phyloP scores from a whole-genome alignment of 2,113 vertebrate species.

The Clinocottus analis region DNA sequence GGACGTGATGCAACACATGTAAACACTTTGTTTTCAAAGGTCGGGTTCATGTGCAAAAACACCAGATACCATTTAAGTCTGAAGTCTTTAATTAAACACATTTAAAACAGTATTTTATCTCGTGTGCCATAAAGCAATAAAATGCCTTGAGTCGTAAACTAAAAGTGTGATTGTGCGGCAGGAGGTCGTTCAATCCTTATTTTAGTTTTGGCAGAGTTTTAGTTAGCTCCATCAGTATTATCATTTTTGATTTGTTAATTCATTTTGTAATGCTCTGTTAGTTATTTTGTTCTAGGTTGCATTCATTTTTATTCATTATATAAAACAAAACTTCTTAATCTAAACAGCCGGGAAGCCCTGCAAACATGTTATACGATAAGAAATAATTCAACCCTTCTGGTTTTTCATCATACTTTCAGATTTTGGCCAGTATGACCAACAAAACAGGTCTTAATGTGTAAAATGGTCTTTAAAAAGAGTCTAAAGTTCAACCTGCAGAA shows the following conservation, averaged over 20 bases:
- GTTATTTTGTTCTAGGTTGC: background rate
- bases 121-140: too few relatives aligned
- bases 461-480: background rate
- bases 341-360: background rate
- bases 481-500: background rate
- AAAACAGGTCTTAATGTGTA: background rate
- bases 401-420: background rate
- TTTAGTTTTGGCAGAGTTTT: too few relatives aligned
- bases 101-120: background rate
- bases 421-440: background rate
- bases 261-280: background rate
- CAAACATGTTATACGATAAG: background rate
- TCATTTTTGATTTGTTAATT: slow-evolving; percentile 1
- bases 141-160: background rate
- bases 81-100: background rate
- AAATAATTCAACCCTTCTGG: background rate
- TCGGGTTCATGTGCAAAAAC: background rate
- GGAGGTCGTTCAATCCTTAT: background rate
- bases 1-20: slow-evolving; percentile 6
- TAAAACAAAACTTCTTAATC: background rate
- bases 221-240: background rate
- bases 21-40: background rate
- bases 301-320: background rate
- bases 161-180: background rate
- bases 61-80: too few relatives aligned